Conservation (phyloP, 35 echinoderm and acorn worm genomes). For the Anneissia japonica region DNA sequence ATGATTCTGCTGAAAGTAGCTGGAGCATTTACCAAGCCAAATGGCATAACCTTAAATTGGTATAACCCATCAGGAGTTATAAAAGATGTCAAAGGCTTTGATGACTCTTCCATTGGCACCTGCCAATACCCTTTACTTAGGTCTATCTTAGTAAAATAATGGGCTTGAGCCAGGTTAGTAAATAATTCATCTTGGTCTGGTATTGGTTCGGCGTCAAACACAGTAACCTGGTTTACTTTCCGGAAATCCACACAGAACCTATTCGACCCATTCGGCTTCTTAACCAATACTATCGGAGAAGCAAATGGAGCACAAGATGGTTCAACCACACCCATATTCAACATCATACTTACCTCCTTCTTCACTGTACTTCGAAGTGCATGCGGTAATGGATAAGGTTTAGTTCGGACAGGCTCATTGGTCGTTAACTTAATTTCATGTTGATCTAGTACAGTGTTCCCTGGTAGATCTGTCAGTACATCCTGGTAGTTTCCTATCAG, state of each 20-base stretch:
- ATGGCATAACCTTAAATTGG: slow-evolving; percentile 1
- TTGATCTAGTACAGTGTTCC: no score
- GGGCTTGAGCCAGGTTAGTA: not conserved
- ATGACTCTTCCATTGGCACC: not conserved
- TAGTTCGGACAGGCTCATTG: no score
- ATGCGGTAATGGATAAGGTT: no score
- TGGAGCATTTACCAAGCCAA: slow-evolving; percentile 5
- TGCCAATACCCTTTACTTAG: not conserved
- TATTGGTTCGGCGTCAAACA: no score
- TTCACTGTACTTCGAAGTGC: no score
- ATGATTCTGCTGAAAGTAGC: not conserved
- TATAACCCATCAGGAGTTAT: not conserved
- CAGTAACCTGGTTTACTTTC: no score
- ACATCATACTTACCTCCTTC: no score
- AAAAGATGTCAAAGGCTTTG: not conserved
- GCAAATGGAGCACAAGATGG: slow-evolving; percentile 40
- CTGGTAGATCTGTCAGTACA: no score
- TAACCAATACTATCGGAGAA: slow-evolving; percentile 35
- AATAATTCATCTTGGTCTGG: not conserved
- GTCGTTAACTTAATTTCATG: no score
- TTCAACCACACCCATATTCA: slow-evolving; percentile 40
- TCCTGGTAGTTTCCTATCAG: no score
- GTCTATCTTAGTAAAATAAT: not conserved
- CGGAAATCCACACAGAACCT: slow-evolving; percentile 38
- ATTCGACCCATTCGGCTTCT: slow-evolving; percentile 27